Conservation (phyloP, 2,797 vertebrate genomes). For the Dryobates pubescens region DNA sequence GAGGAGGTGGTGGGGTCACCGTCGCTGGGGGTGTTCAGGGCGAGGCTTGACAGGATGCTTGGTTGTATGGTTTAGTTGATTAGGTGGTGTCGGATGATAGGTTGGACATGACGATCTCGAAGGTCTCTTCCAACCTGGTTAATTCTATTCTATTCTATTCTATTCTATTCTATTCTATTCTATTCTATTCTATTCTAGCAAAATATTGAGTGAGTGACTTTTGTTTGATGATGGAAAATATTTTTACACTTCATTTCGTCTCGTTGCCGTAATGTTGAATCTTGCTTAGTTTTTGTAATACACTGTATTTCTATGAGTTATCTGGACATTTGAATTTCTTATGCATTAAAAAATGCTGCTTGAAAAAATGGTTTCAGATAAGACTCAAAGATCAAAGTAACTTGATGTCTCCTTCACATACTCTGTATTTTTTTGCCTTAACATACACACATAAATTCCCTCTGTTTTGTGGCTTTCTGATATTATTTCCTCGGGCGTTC, state of each 20-base stretch:
- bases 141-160: too few species aligned
- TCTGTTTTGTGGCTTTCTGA: neutral
- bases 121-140: too few species aligned
- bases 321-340: slow-evolving; percentile 19
- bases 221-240: slow-evolving; percentile 11
- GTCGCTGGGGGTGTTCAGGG: too few species aligned
- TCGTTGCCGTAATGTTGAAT: neutral
- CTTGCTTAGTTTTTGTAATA: slow-evolving; percentile 34
- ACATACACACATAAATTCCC: neutral
- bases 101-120: too few species aligned
- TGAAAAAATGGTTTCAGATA: neutral
- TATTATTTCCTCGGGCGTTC: neutral
- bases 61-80: too few species aligned
- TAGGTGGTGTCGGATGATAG: too few species aligned
- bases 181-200: too few species aligned
- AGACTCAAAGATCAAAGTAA: slow-evolving; percentile 1
- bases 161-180: too few species aligned
- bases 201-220: slow-evolving; percentile 40
- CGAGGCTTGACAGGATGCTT: too few species aligned
- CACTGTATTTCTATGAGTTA: neutral
- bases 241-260: slow-evolving; percentile 49
- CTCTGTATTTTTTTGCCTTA: neutral
- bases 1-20: too few species aligned
- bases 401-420: neutral
- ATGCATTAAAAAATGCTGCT: neutral